Percentiles rank a stretch among this genome's conserved stretches.
phyloP scores from a whole-genome alignment of 2,888 invertebrate species.

The Phaonia tiefii region DNA sequence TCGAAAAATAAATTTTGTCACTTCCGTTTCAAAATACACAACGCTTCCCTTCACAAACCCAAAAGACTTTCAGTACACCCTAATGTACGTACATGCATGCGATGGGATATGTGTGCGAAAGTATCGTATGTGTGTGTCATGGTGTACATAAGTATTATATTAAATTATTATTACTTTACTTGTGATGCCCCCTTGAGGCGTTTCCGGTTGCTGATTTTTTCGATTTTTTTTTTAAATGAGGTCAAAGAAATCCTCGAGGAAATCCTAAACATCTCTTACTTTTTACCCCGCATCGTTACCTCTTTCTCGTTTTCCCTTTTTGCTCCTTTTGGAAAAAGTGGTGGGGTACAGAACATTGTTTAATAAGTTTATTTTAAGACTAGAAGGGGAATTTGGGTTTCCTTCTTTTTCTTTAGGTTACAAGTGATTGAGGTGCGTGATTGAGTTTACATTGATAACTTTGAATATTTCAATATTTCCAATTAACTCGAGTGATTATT shows the following conservation, averaged over 20 bases:
- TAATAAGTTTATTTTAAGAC: slow-evolving; percentile 21
- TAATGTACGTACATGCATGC: background rate
- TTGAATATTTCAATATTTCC: too few species aligned
- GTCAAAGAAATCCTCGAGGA: slow-evolving; percentile 70
- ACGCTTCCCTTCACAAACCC: too few species aligned
- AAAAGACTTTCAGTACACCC: too few species aligned
- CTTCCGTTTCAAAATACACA: too few species aligned
- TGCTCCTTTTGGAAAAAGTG: background rate
- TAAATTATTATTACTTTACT: slow-evolving; percentile 55
- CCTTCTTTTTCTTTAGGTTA: background rate
- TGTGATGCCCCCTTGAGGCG: slow-evolving; percentile 73
- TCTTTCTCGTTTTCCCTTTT: background rate
- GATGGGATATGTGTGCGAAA: background rate
- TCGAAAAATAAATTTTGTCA: too few species aligned
- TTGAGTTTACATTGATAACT: background rate
- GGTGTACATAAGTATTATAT: slow-evolving; percentile 29
- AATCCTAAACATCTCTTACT: slow-evolving; percentile 27
- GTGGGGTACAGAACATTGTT: background rate
- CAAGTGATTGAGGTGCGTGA: background rate
- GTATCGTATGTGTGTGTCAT: background rate
- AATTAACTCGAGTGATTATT: too few species aligned
- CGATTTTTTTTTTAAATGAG: slow-evolving; percentile 77
- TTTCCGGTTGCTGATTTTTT: slow-evolving; percentile 76
- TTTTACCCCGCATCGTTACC: background rate
- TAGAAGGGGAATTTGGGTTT: background rate